Percentiles rank a stretch among this genome's conserved stretches.
These are phyloP conservation scores for Chrysomela aeneicollis DNA, from an alignment of 2,888 invertebrate genomes.

Conservation along the genomic window DNA sequence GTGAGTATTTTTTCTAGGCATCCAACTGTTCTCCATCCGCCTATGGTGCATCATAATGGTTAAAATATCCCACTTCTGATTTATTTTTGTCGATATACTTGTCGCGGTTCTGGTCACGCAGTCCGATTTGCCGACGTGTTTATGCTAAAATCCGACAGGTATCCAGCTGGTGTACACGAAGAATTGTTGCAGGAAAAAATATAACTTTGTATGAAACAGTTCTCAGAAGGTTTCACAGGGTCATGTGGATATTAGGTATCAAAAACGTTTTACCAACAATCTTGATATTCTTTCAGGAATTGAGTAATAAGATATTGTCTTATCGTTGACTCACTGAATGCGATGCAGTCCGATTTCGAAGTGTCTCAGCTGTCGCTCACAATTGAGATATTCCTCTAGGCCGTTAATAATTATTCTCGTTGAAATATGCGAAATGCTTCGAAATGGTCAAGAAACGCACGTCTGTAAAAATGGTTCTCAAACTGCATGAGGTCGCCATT, in stretches of 20 bases:
- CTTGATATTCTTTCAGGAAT: too few species aligned
- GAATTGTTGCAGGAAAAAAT: neutral
- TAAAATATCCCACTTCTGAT: constrained; percentile 1
- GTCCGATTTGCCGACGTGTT: constrained; percentile 5
- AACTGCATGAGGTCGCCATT: constrained; percentile 25
- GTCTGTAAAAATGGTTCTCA: constrained; percentile 24
- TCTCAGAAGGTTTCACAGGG: neutral
- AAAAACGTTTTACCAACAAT: too few species aligned
- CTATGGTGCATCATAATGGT: neutral
- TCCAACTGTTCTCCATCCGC: neutral
- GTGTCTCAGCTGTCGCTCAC: neutral
- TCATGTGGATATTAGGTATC: too few species aligned
- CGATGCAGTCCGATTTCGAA: too few species aligned
- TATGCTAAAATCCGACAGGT: neutral
- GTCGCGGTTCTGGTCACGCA: constrained; percentile 3
- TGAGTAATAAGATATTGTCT: too few species aligned
- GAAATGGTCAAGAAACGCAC: constrained; percentile 8
- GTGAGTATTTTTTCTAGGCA: too few species aligned
- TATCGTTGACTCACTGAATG: too few species aligned
- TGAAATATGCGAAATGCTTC: neutral
- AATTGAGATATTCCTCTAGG: constrained; percentile 28
- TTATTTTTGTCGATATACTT: neutral
- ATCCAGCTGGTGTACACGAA: neutral
- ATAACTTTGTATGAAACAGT: neutral
- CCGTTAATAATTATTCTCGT: constrained; percentile 23